Base-by-base conservation (phyloP, 2,888 invertebrate genomes). In the Ophraella communa region DNA sequence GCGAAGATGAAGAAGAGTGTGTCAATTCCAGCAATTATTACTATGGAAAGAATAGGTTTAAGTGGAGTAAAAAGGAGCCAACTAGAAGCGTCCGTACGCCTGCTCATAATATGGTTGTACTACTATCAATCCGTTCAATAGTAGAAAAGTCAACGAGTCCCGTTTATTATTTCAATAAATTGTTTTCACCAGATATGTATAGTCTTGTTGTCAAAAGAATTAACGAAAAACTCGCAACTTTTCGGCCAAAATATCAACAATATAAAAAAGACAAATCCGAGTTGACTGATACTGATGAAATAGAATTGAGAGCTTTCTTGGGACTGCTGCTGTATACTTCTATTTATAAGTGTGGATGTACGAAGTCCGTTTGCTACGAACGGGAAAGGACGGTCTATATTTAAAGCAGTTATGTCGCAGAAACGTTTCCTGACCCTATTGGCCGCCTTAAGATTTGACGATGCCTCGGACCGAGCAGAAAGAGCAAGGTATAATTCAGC, bases 401-500 rank as follows among this genome's bases (percentile, higher is more conserved):
- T 52, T 52, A 52, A 14, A 52, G 55, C 54, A 39, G 54, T 54
- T 21, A 54, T 54, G 39, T 35, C 45, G n/a, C 54, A 20, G 39
- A 35, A 54, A 39, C 35, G 35, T 39, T 54, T 54, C 23, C 39
- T 54, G n/a, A 39, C 27, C 21, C n/a, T 54, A 54, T n/a, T 54
- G 21, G 39, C 39, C 21, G 39, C 39, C 24, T 5, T 14, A 17
- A n/a, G 52, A 52, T 52, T 52, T 52, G 33, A 52, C 14, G 23
- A 54, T 54, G 20, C 21, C 14, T 23, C 24, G 24, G 24, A 49
- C 14, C 24, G 49, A 49, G 49, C 24, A 17, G 18, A 49, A 49
- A 49, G 24, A 49, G 24, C 24, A 49, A 24, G 24, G 7, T n/a
- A 49, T 3, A 30, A 30, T 7, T 2, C 30, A 30, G 30, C 30